Percentiles rank a stretch among this genome's conserved stretches.
Conservation (phyloP, 2,797 vertebrate genomes). For the Crocidura indochinensis region DNA sequence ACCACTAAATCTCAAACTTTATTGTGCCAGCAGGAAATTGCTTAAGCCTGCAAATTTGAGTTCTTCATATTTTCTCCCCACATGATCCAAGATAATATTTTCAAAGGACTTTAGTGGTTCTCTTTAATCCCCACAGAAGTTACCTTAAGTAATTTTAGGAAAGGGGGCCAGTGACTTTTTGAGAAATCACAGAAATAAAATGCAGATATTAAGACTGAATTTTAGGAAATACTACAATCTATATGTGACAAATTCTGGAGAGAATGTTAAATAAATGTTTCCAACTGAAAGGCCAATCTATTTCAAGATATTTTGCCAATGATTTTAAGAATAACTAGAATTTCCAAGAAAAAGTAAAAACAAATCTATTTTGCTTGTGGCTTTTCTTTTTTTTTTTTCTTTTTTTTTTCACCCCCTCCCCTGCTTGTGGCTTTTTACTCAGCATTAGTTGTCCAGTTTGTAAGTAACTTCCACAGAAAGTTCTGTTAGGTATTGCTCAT, state of each 20-base stretch:
- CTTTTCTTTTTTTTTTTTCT: no score
- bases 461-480: background rate
- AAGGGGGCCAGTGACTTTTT: background rate
- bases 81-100: background rate
- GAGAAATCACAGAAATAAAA: constrained; percentile 44
- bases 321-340: constrained; percentile 10
- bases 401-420: no score
- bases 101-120: no score
- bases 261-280: constrained; percentile 5
- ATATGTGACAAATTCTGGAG: background rate
- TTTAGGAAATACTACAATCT: background rate
- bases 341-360: constrained; percentile 25
- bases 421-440: background rate
- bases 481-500: background rate
- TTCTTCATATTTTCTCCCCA: background rate
- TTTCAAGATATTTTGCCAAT: constrained; percentile 33
- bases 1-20: background rate
- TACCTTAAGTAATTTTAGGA: background rate
- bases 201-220: background rate
- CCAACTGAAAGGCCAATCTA: background rate
- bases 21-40: background rate
- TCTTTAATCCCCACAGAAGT: background rate
- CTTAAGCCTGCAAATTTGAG: background rate
- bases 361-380: background rate
- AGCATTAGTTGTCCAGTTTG: background rate